Percentiles rank a stretch among this genome's conserved stretches.
Evolutionary conservation across 2,888 invertebrate species (phyloP).

Genomic region (Magallana nippona): DNA sequence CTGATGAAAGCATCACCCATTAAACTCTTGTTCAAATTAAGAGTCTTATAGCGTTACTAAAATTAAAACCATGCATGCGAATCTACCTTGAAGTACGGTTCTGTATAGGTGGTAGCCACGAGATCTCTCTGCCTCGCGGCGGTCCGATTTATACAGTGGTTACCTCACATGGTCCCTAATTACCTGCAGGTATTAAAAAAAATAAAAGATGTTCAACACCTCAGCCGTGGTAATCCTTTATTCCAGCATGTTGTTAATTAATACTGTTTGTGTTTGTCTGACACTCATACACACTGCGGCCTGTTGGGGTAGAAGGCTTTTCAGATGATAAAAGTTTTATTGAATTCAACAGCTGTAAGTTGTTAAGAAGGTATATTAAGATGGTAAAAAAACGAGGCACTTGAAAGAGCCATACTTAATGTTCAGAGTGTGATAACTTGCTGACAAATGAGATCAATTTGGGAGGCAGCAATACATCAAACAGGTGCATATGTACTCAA

Average conservation of each 20-base stretch:
- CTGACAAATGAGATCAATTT: constrained; percentile 15
- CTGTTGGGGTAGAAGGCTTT: background rate
- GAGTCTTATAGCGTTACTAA: too few species aligned
- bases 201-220: background rate
- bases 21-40: too few species aligned
- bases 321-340: background rate
- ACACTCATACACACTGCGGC: background rate
- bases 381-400: constrained; percentile 1
- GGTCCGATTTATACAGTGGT: background rate
- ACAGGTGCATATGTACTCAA: background rate
- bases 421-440: background rate
- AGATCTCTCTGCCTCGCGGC: background rate
- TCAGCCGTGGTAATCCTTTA: background rate
- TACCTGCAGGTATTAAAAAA: background rate
- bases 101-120: too few species aligned
- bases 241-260: constrained; percentile 4
- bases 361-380: background rate
- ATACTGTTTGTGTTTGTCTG: background rate
- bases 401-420: constrained; percentile 11
- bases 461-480: background rate
- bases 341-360: constrained; percentile 10
- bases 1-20: too few species aligned
- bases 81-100: too few species aligned
- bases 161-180: background rate
- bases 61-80: too few species aligned